phyloP scores from a whole-genome alignment of 2,888 invertebrate genomes.

The Heliconius sara region DNA sequence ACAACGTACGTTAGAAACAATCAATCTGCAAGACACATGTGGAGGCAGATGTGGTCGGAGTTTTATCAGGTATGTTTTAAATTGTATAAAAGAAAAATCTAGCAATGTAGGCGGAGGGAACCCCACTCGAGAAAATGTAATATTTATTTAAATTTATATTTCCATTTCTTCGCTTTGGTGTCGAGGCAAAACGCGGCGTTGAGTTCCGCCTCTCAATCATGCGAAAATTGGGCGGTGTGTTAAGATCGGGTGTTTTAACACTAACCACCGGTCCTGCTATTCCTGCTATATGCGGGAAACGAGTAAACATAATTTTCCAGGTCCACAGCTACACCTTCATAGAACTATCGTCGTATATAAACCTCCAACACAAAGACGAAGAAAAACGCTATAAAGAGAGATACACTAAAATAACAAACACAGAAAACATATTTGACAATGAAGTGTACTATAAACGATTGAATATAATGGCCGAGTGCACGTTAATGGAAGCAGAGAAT shows the following conservation, averaged over 20 bases:
- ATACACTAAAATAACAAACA: slow-evolving; percentile 50
- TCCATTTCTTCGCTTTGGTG: neutral
- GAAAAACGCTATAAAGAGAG: slow-evolving; percentile 53
- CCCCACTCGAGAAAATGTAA: too few relatives aligned
- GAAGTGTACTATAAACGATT: slow-evolving; percentile 70
- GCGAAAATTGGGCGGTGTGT: neutral
- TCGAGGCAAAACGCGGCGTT: neutral
- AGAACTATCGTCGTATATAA: slow-evolving; percentile 51
- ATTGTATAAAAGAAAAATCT: neutral
- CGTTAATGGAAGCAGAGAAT: slow-evolving; percentile 83
- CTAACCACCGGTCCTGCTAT: neutral
- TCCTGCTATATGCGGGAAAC: neutral
- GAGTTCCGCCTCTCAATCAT: neutral
- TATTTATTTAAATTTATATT: too few relatives aligned
- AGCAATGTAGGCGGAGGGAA: too few relatives aligned
- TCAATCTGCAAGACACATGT: slow-evolving; percentile 53
- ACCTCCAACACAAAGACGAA: slow-evolving; percentile 51
- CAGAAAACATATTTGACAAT: slow-evolving; percentile 55
- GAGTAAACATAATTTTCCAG: slow-evolving; percentile 45
- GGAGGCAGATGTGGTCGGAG: slow-evolving; percentile 63
- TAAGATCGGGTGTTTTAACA: neutral
- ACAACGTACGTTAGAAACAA: slow-evolving; percentile 73
- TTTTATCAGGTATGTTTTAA: slow-evolving; percentile 60
- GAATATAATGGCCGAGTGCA: slow-evolving; percentile 81
- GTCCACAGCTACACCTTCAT: slow-evolving; percentile 56